These are phyloP conservation scores for Characodon lateralis DNA, from an alignment of 2,797 vertebrate species.

Conservation along the genomic window DNA sequence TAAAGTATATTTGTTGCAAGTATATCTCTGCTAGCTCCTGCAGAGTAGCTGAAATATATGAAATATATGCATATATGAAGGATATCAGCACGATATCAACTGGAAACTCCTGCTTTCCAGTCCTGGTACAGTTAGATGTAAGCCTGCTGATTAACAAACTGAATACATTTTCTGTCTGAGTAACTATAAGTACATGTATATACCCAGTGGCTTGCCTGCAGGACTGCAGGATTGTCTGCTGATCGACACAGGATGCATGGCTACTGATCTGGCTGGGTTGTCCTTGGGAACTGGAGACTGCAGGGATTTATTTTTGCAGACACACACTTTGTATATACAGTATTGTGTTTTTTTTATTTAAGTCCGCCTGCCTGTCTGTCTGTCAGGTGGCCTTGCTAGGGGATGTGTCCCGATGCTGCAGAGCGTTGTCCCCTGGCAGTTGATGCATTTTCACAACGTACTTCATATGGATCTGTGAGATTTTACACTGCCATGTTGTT, in stretches of 20 bases:
- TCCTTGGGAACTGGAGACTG: slow-evolving; percentile 62
- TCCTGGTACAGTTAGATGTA: neutral
- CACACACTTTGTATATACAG: slow-evolving; percentile 60
- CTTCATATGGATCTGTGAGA: slow-evolving; percentile 31
- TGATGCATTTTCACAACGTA: slow-evolving; percentile 48
- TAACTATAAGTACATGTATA: slow-evolving; percentile 6
- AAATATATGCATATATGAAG: neutral
- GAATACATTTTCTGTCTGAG: slow-evolving; percentile 6
- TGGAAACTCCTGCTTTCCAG: too few relatives aligned
- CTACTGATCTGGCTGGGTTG: slow-evolving; percentile 39
- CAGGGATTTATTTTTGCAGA: slow-evolving; percentile 44
- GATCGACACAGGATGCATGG: slow-evolving; percentile 31
- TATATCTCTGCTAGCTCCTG: slow-evolving; percentile 10
- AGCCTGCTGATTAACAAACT: neutral
- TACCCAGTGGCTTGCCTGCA: slow-evolving; percentile 23
- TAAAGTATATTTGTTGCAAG: neutral
- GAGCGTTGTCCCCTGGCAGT: slow-evolving; percentile 30
- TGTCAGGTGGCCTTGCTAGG: slow-evolving; percentile 36
- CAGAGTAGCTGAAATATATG: slow-evolving; percentile 8
- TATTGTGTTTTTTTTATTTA: slow-evolving; percentile 9
- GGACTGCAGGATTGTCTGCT: slow-evolving; percentile 20
- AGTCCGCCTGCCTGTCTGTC: slow-evolving; percentile 20
- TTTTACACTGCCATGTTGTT: slow-evolving; percentile 22
- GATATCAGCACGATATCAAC: neutral
- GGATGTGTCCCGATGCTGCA: slow-evolving; percentile 38